Conservation (phyloP, 2,888 invertebrate genomes). For the Galerucella nymphaeae region DNA sequence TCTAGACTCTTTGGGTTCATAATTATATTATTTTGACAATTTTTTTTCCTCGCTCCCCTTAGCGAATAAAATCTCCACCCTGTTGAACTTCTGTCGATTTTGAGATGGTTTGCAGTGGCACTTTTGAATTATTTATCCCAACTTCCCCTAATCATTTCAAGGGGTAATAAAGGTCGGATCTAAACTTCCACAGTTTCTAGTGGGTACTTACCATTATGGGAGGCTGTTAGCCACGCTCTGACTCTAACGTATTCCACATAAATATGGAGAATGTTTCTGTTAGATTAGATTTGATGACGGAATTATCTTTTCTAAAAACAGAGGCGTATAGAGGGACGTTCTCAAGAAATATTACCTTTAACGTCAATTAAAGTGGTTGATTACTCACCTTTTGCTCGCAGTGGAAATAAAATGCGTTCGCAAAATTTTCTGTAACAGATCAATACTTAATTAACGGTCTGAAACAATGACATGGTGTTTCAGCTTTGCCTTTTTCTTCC, state of each 20-base stretch:
- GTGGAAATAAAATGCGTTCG: too few species aligned
- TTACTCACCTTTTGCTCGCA: too few species aligned
- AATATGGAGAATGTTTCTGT: conserved; percentile 36
- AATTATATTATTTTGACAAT: too few species aligned
- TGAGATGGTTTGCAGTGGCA: conserved; percentile 15
- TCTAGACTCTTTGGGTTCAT: too few species aligned
- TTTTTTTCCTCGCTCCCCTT: too few species aligned
- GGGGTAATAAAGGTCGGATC: conserved; percentile 35
- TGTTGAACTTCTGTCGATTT: conserved; percentile 15
- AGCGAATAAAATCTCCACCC: neutral
- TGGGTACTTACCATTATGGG: conserved; percentile 33
- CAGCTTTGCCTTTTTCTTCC: too few species aligned
- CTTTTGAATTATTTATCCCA: conserved; percentile 39
- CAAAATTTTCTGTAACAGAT: too few species aligned
- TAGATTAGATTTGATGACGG: conserved; percentile 40
- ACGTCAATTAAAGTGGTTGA: too few species aligned
- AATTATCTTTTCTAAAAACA: conserved; percentile 22
- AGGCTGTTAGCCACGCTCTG: conserved; percentile 38
- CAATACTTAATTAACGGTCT: too few species aligned
- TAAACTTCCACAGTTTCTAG: conserved; percentile 33
- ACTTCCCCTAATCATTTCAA: conserved; percentile 32
- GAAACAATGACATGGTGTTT: too few species aligned
- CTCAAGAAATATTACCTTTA: too few species aligned
- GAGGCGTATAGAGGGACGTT: neutral
- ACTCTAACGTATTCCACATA: conserved; percentile 36